Conservation (phyloP, 2,888 invertebrate species). For the Yponomeuta cagnagella region DNA sequence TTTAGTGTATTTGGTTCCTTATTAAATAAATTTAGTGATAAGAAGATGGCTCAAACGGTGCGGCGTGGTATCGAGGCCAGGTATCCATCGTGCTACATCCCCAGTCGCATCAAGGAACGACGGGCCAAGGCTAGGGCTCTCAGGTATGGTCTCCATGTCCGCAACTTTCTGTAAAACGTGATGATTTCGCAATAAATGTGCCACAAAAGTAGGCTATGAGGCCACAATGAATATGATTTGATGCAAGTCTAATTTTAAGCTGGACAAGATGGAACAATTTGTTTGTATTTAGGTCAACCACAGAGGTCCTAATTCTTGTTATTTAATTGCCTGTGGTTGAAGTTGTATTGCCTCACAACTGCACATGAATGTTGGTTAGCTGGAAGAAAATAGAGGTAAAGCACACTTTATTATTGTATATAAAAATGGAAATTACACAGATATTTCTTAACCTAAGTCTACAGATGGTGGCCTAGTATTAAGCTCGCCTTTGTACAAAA, state of each 20-base stretch:
- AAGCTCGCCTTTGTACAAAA: too few relatives aligned
- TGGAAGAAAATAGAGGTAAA: too few relatives aligned
- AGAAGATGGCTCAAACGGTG: conserved; percentile 83
- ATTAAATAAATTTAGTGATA: conserved; percentile 21
- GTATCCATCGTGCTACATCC: conserved; percentile 85
- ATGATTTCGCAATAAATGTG: not conserved
- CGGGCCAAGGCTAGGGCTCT: conserved; percentile 79
- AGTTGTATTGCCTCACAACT: not conserved
- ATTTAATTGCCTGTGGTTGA: not conserved
- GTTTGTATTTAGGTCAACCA: not conserved
- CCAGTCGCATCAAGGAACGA: conserved; percentile 83
- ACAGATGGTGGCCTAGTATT: too few relatives aligned
- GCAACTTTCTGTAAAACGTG: not conserved
- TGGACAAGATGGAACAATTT: not conserved
- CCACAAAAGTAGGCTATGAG: not conserved
- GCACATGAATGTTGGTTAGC: too few relatives aligned
- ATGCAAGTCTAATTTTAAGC: not conserved
- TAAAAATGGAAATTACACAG: too few relatives aligned
- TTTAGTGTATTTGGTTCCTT: conserved; percentile 35
- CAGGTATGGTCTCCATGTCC: conserved; percentile 43
- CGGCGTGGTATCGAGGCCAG: conserved; percentile 83
- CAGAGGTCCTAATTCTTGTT: not conserved
- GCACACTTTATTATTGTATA: too few relatives aligned
- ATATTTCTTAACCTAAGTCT: too few relatives aligned
- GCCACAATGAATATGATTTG: not conserved